Base-by-base conservation (phyloP, 2,888 invertebrate genomes). In the Halocaridina rubra region DNA sequence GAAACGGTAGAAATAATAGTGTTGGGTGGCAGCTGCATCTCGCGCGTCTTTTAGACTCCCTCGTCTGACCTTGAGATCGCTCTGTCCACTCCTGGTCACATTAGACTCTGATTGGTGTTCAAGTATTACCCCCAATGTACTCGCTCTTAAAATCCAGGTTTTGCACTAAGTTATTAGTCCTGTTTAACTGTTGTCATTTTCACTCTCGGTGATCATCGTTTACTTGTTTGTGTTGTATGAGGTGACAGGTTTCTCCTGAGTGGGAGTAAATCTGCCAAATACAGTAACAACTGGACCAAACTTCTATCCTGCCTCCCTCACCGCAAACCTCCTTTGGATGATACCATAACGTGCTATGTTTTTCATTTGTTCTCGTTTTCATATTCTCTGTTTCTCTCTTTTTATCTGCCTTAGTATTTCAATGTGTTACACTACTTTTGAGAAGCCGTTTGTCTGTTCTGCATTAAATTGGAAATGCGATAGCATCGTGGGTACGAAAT, bases 211-310 rank as follows among this genome's bases (percentile, higher is more conserved):
- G n/a, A n/a, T n/a, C n/a, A n/a, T n/a, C n/a, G n/a, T n/a, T n/a
- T n/a, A n/a, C n/a, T n/a, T n/a, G n/a, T n/a, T n/a, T n/a, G n/a
- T n/a, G n/a, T n/a, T n/a, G n/a, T n/a, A n/a, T 53, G 53, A 53
- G 53, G 57, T 53, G 29, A 7, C 13, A n/a, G 74, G 29, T 59
- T 24, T 24, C 59, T 29, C 33, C 30, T 27, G 76, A 8, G 59
- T 57, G n/a, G 24, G 67, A 67, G 67, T 46, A 39, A 39, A 76
- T 81, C 81, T 76, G 69, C 81, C 81, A 81, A 81, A 81, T 81
- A 81, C 69, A 81, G 81, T 76, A 81, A 81, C 81, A 81, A 81
- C 81, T 81, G 69, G 81, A 81, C 81, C 81, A 67, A n/a, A 69
- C 53, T 81, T 76, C 81, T 69, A 53, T 81, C 81, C 78, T 75